Base-by-base conservation (phyloP, 2,888 invertebrate genomes). In the Plemyria rubiginata region DNA sequence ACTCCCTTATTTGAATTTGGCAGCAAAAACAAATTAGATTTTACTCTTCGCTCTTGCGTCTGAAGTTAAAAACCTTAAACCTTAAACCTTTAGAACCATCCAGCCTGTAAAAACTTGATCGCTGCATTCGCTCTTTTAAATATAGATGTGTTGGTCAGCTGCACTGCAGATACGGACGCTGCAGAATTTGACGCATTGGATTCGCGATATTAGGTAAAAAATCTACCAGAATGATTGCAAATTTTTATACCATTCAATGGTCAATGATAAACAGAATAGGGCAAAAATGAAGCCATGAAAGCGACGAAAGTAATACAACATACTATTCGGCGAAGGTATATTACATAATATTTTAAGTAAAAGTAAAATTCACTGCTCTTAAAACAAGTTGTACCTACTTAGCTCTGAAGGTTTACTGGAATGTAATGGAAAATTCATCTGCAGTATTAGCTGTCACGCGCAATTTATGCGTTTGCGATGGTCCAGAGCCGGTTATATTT, bases 401-500 rank as follows among this genome's bases (percentile, higher is more conserved):
- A 41, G 54, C 8, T 43, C 38, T 15, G 15, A 52, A 38, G 15
- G 36, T 32, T 41, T 29, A 41, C 48, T 41, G 15, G 54, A 56
- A 45, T 52, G 46, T 63, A 48, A 60, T 55, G 52, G 46, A 43
- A 51, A 48, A 60, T 51, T 43, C 29, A 60, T 60, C 12, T 46
- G 59, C 56, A 62, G 61, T 46, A 61, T 64, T 45, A 61, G 60
- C 59, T 58, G 65, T 66, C 66, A 41, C 51, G 49, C 43, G 52
- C 64, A 67, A 70, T 73, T 67, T 71, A 73, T 74, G 70, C 70
- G 71, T 75, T 74, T 72, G 68, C 74, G 72, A 75, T 76, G 71
- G 71, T 74, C 72, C 71, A 70, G 65, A 60, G 66, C 53, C 41
- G 53, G 66, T 72, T 79, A 77, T 78, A 75, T 75, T 71, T 60